phyloP scores from a whole-genome alignment of 2,888 invertebrate genomes.

The Drosophila silvestris region DNA sequence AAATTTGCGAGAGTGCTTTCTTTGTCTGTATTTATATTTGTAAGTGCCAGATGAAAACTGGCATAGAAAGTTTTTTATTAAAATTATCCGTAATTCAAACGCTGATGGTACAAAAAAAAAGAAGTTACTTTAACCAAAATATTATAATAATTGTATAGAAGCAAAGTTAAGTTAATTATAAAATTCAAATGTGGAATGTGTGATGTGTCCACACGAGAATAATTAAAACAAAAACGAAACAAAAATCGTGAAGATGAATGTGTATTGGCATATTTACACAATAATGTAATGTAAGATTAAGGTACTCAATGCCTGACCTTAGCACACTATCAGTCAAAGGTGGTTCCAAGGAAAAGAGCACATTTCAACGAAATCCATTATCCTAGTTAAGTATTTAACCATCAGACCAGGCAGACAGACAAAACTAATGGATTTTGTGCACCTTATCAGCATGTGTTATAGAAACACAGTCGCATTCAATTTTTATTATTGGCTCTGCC shows the following conservation, averaged over 20 bases:
- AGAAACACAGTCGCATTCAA: constrained; percentile 16
- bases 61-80: constrained; percentile 26
- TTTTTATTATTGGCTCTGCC: constrained; percentile 9
- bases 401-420: neutral
- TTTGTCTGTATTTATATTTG: constrained; percentile 13
- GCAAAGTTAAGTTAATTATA: neutral
- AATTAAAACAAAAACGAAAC: neutral
- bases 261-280: neutral
- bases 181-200: constrained; percentile 3
- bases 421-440: constrained; percentile 22
- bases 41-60: constrained; percentile 36
- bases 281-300: neutral
- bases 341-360: neutral
- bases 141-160: neutral
- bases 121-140: neutral
- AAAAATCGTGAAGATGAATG: constrained; percentile 25
- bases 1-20: constrained; percentile 35
- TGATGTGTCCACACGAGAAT: constrained; percentile 1
- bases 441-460: constrained; percentile 19
- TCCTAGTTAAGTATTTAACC: constrained; percentile 5
- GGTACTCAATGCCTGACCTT: neutral
- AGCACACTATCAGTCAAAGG: neutral
- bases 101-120: constrained; percentile 10
- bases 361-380: constrained; percentile 23
- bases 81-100: constrained; percentile 1